Conservation (phyloP, 2,888 invertebrate genomes). For the Euzophera pinguis region DNA sequence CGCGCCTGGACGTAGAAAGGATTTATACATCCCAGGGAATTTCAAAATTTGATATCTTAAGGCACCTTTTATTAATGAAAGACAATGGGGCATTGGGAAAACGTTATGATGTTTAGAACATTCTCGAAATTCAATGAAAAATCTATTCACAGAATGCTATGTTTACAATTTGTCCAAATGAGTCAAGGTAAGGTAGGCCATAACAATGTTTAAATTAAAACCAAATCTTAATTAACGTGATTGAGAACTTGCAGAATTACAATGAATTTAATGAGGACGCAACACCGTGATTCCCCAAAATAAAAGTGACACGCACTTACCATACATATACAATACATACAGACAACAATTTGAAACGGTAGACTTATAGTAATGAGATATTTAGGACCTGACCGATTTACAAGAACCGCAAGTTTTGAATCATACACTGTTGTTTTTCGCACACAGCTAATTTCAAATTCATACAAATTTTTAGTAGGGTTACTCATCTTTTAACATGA, state of each 20-base stretch:
- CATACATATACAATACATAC: background rate
- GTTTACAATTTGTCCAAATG: too few relatives aligned
- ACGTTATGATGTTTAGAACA: too few relatives aligned
- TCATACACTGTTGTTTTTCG: background rate
- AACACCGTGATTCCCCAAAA: background rate
- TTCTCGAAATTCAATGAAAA: too few relatives aligned
- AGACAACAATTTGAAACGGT: conserved; percentile 7
- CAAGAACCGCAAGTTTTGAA: background rate
- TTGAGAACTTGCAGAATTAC: background rate
- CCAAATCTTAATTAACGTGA: background rate
- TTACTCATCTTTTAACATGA: too few relatives aligned
- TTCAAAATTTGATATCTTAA: too few relatives aligned
- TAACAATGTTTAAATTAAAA: background rate
- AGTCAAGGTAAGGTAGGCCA: too few relatives aligned
- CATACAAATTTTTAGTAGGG: too few relatives aligned
- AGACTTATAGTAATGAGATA: conserved; percentile 3
- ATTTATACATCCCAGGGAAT: too few relatives aligned
- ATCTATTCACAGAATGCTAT: too few relatives aligned
- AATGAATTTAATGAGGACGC: background rate
- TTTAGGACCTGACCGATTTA: background rate
- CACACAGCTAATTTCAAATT: background rate
- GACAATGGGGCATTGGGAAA: too few relatives aligned
- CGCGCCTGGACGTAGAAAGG: too few relatives aligned
- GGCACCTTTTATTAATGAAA: too few relatives aligned
- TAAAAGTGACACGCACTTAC: background rate